Conservation (phyloP, 1,140 invertebrate species). For the Pinna nobilis region DNA sequence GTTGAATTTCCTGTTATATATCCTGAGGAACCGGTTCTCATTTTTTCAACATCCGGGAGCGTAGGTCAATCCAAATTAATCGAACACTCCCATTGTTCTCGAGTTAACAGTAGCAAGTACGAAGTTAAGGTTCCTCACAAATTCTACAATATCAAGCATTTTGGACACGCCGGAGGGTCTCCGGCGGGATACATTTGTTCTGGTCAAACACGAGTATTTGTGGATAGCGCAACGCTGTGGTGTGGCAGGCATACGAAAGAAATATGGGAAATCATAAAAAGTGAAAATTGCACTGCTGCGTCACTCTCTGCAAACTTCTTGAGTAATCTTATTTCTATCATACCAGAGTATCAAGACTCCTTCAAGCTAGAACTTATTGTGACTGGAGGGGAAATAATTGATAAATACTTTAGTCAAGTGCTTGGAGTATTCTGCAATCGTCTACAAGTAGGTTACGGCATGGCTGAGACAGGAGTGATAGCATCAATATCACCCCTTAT, state of each 20-base stretch:
- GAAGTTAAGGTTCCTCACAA: not conserved
- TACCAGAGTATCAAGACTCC: not conserved
- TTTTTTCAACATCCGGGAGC: slow-evolving; percentile 30
- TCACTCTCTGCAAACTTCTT: slow-evolving; percentile 18
- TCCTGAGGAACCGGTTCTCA: slow-evolving; percentile 17
- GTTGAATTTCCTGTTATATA: slow-evolving; percentile 1
- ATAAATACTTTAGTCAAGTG: not conserved
- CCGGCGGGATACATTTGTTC: slow-evolving; percentile 11
- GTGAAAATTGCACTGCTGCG: slow-evolving; percentile 27
- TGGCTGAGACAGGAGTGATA: slow-evolving; percentile 11
- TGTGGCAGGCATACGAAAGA: not conserved
- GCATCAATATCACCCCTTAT: not conserved
- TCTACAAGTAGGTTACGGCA: slow-evolving; percentile 23
- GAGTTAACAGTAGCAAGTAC: not conserved
- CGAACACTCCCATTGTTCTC: slow-evolving; percentile 6
- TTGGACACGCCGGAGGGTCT: slow-evolving; percentile 33
- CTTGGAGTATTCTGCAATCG: slow-evolving; percentile 6
- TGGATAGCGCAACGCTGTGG: not conserved
- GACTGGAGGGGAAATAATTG: slow-evolving; percentile 23
- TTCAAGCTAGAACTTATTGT: slow-evolving; percentile 4
- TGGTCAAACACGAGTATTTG: slow-evolving; percentile 25
- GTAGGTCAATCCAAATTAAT: slow-evolving; percentile 21
- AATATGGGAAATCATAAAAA: slow-evolving; percentile 22
- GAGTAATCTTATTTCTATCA: slow-evolving; percentile 11
- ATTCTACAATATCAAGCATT: slow-evolving; percentile 36